These are phyloP conservation scores for Pemphigus obesinymphae DNA, from an alignment of 1,140 invertebrate species.

Conservation along the genomic window DNA sequence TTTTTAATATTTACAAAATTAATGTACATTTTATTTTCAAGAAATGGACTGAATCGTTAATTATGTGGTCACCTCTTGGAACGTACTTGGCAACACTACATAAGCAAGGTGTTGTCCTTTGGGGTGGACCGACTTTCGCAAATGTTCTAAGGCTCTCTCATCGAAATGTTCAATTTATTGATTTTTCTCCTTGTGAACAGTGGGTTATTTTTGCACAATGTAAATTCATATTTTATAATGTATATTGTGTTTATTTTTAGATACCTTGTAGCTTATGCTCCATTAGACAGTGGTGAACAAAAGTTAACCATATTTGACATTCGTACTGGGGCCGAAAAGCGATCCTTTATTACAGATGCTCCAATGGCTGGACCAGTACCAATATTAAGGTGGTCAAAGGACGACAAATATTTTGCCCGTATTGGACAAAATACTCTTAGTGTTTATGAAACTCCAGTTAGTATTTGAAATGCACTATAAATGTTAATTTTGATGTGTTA, in stretches of 20 bases:
- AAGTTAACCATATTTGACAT: conserved; percentile 92
- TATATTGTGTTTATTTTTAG: conserved; percentile 49
- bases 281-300: conserved; percentile 64
- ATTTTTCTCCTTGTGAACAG: conserved; percentile 96
- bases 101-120: conserved; percentile 88
- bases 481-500: neutral
- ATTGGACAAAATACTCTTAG: conserved; percentile 79
- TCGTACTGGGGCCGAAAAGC: conserved; percentile 82
- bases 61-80: conserved; percentile 94
- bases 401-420: conserved; percentile 93
- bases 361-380: conserved; percentile 63
- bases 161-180: conserved; percentile 86
- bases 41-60: conserved; percentile 92
- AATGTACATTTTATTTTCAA: conserved; percentile 53
- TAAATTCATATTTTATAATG: neutral
- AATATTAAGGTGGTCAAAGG: conserved; percentile 94
- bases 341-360: conserved; percentile 81
- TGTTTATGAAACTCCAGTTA: conserved; percentile 89
- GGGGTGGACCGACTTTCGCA: conserved; percentile 90
- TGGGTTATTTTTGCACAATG: conserved; percentile 52
- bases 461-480: conserved; percentile 43
- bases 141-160: conserved; percentile 91
- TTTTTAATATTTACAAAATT: neutral
- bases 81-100: conserved; percentile 96
- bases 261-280: conserved; percentile 89